phyloP scores from a whole-genome alignment of 1,140 invertebrate species.

The Leptoteleia sp. region DNA sequence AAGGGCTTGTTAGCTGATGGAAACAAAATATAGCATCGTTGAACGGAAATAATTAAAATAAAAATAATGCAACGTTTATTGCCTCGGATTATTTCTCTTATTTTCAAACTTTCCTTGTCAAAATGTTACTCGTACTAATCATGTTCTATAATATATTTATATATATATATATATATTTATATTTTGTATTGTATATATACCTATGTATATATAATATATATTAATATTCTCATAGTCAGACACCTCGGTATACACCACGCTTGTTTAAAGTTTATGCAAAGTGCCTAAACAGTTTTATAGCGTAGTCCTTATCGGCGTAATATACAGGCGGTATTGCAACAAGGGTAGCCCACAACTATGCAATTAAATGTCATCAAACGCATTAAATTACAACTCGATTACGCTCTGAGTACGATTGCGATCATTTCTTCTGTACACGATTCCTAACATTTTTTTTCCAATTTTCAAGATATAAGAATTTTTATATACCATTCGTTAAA shows the following conservation, averaged over 20 bases:
- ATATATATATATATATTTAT: constrained; percentile 57
- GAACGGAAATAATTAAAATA: too few relatives aligned
- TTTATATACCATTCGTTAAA: too few relatives aligned
- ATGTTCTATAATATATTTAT: constrained; percentile 53
- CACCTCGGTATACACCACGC: constrained; percentile 58
- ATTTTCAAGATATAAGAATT: too few relatives aligned
- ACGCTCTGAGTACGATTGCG: constrained; percentile 1
- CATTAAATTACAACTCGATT: constrained; percentile 14
- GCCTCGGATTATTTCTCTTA: constrained; percentile 13
- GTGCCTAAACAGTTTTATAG: constrained; percentile 64
- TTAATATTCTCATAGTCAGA: constrained; percentile 71
- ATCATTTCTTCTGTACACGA: constrained; percentile 33
- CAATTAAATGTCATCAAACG: constrained; percentile 1
- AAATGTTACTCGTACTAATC: constrained; percentile 37
- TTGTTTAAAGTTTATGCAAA: constrained; percentile 61
- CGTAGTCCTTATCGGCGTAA: constrained; percentile 60
- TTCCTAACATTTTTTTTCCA: background rate
- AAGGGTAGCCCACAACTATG: constrained; percentile 12
- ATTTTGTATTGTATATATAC: constrained; percentile 54
- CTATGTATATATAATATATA: constrained; percentile 69
- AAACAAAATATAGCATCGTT: background rate
- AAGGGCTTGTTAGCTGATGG: background rate
- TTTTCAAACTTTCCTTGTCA: constrained; percentile 38
- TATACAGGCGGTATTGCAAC: constrained; percentile 71
- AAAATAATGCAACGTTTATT: constrained; percentile 22